These are phyloP conservation scores for Notolabrus celidotus DNA, from an alignment of 2,797 vertebrate species.

Conservation along the genomic window DNA sequence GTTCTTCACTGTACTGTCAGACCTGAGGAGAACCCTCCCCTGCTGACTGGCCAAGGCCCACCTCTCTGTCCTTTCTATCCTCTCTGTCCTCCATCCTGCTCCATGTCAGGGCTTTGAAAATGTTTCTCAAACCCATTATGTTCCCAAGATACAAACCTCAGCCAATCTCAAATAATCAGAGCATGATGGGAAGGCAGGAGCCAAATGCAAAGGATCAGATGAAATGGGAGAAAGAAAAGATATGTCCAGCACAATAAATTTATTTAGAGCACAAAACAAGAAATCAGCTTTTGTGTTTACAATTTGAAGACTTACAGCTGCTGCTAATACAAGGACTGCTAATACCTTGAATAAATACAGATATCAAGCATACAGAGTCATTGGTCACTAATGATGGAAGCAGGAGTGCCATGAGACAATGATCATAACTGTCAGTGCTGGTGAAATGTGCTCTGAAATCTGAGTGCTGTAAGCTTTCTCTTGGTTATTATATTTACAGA, in stretches of 20 bases:
- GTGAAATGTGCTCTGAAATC: too few relatives aligned
- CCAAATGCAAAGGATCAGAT: slow-evolving; percentile 87
- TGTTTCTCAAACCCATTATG: slow-evolving; percentile 86
- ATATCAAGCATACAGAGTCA: too few relatives aligned
- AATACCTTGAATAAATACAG: too few relatives aligned
- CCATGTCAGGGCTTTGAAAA: slow-evolving; percentile 87
- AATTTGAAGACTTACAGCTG: too few relatives aligned
- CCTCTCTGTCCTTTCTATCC: slow-evolving; percentile 78
- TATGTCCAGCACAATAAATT: too few relatives aligned
- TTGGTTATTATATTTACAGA: too few relatives aligned
- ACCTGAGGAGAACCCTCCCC: slow-evolving; percentile 83
- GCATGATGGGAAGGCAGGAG: slow-evolving; percentile 85
- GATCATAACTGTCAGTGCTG: too few relatives aligned
- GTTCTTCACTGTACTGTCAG: slow-evolving; percentile 86
- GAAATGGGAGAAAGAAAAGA: slow-evolving; percentile 63
- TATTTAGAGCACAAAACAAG: too few relatives aligned
- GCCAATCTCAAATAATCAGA: slow-evolving; percentile 76
- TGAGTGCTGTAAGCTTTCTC: too few relatives aligned
- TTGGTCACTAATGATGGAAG: too few relatives aligned
- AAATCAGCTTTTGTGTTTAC: too few relatives aligned
- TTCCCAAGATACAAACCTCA: slow-evolving; percentile 78
- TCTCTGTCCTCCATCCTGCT: slow-evolving; percentile 75
- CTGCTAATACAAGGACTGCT: slow-evolving; percentile 1
- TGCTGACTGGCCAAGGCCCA: slow-evolving; percentile 83
- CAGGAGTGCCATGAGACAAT: too few relatives aligned